Conservation (phyloP, 64 coral and sea anemone genomes). For the Pocillopora damicornis region DNA sequence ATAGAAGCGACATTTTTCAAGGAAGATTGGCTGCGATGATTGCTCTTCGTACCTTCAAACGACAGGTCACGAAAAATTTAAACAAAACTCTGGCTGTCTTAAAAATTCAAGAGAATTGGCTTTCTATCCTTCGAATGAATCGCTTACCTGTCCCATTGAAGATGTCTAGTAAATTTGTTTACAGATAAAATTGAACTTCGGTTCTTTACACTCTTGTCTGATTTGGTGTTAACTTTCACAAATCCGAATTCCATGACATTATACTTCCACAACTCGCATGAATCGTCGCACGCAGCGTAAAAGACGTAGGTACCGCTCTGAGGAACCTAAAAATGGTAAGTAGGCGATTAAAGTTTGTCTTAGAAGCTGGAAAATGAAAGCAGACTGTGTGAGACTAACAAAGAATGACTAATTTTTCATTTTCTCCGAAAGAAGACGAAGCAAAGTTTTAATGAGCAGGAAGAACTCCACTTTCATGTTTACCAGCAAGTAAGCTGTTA, state of each 20-base stretch:
- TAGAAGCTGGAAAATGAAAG: no score
- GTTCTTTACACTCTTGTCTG: neutral
- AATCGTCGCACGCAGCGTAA: slow-evolving; percentile 48
- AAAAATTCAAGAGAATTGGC: neutral
- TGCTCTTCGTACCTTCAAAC: slow-evolving; percentile 37
- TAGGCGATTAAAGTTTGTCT: no score
- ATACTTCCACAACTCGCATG: slow-evolving; percentile 41
- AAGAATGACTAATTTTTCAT: no score
- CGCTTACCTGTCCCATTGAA: slow-evolving; percentile 38
- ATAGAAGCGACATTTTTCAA: slow-evolving; percentile 42
- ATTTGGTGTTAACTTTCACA: neutral
- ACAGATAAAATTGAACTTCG: slow-evolving; percentile 1
- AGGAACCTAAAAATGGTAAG: slow-evolving; percentile 11
- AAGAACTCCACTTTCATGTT: neutral
- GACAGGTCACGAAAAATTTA: no score
- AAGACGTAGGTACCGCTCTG: slow-evolving; percentile 58
- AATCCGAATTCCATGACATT: slow-evolving; percentile 1
- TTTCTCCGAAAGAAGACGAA: no score
- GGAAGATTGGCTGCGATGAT: slow-evolving; percentile 6
- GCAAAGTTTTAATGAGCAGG: neutral
- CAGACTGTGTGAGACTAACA: no score
- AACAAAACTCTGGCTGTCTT: neutral
- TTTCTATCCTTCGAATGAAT: neutral
- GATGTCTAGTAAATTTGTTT: slow-evolving; percentile 5
- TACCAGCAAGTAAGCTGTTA: slow-evolving; percentile 46